Percentiles rank a stretch among this genome's conserved stretches.
Conservation (phyloP, 2,888 invertebrate species). For the Hydrotaea diabolus region DNA sequence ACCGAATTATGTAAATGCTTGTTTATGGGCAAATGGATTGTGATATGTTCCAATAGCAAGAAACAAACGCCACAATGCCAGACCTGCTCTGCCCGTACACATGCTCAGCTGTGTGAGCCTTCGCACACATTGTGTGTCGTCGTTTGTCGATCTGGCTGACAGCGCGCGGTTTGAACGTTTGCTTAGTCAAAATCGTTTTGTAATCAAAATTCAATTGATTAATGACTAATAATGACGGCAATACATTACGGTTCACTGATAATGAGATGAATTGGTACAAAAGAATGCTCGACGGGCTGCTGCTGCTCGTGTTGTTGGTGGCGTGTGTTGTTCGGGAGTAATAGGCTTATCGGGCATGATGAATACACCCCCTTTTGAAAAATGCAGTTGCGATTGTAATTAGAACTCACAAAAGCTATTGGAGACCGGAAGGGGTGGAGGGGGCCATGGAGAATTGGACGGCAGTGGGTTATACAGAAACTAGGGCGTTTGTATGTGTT, state of each 20-base stretch:
- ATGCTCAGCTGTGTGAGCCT: no score
- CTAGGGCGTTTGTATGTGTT: no score
- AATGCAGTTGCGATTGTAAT: background rate
- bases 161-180: no score
- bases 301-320: background rate
- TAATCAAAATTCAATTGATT: constrained; percentile 26
- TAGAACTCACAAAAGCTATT: background rate
- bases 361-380: constrained; percentile 5
- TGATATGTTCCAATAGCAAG: no score
- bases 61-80: no score
- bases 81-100: no score
- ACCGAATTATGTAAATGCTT: background rate
- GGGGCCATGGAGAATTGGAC: no score
- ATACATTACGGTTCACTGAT: background rate
- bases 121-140: no score
- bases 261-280: background rate
- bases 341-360: background rate
- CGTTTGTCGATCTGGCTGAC: background rate
- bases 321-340: background rate
- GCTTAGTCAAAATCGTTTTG: constrained; percentile 6
- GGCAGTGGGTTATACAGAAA: no score
- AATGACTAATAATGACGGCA: constrained; percentile 23
- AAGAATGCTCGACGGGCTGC: background rate
- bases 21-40: background rate
- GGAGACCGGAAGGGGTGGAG: no score